Evolutionary conservation across 2,113 vertebrate species (phyloP), one percentile per base, ranked within the genome.

Genomic region (Andinoacara biseriatus): DNA sequence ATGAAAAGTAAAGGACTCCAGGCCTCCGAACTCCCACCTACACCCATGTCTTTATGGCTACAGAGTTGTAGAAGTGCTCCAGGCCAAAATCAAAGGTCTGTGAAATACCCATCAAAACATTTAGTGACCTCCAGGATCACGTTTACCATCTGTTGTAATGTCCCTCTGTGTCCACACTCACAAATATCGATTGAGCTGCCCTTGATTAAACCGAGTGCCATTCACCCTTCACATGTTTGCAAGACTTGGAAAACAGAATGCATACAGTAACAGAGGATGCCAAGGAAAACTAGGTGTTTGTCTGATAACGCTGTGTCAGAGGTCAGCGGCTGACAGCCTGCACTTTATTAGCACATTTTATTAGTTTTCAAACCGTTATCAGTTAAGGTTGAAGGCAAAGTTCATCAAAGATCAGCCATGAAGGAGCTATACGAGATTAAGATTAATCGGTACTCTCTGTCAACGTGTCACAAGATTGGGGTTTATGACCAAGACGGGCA

Each of bases 361-460:
- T 38, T 8, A 38, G 17, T 22, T 20, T 75, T 84, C 52, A 38
- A 29, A 35, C 10, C 31, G 54, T 56, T 74, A 84, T 85, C 85
- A 74, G 63, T 24, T 14, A 2, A 67, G 7, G 82, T 35, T 15
- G 33, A 76, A 81, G 80, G 29, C 85, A 92, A 93, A 92, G 92
- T 84, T 57, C 87, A 83, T 35, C 11, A 52, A 46, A 82, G 76
- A 82, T 86, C 78, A 78, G 60, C 43, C 14, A 67, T 57, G 10
- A 58, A 33, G 5, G 7, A 54, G 49, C 11, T 18, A 38, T 33
- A 4, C 4, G 56, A 52, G 18, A 40, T 20, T 24, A 20, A 65
- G 8, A 84, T 80, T 77, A 69, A 87, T 82, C 43, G 69, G 72
- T 85, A 82, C 86, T 62, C 78, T 24, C 5, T 57, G 56, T 54